Evolutionary conservation across 2,888 invertebrate species (phyloP), one percentile per base, ranked within the genome.

Genomic region (Cybosia mesomella): DNA sequence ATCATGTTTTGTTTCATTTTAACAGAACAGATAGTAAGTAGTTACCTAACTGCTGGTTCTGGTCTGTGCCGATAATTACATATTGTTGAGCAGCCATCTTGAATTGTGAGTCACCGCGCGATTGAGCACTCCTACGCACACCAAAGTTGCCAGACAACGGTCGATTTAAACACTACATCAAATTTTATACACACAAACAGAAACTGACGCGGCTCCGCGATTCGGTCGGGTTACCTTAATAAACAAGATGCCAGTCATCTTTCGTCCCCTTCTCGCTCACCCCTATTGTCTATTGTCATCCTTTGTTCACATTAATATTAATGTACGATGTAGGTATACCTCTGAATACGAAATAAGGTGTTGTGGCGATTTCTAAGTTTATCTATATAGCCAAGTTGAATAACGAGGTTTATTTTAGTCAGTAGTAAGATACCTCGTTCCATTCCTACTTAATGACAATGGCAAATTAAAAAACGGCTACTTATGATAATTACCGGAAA

Each of bases 51-150:
- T 74, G 67, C 70, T 70, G 73, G 80, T 72, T 68, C 74, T 77
- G 77, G 75, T 78, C 74, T 76, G 75, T 68, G 83, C 83, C 83
- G 88, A 91, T 91, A 89, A 91, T 91, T 91, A 89, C 86, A 87
- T 87, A 90, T 91, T 90, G 90, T 91, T 86, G 79, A 81, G 81
- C 86, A 75, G 91, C 91, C 92, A 92, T 92, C 83, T 91, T 91
- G 82, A 76, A 73, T 65, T 65, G 72, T 91, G 90, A 90, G 77
- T 90, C 90, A 90, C 73, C 70, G 66, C 53, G 69, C 71, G 67
- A 74, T 75, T 69, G 71, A 72, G 71, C 71, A 87, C 89, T 87
- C 91, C 90, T 85, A 90, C 91, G 89, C 90, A 83, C 73, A 73
- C 82, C 75, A 71, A 81, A 78, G 80, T 78, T 77, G 81, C 85